Percentiles rank a stretch among this genome's conserved stretches.
Evolutionary conservation across 2,888 invertebrate species (phyloP).

Genomic region (Neuroscelio doddi): DNA sequence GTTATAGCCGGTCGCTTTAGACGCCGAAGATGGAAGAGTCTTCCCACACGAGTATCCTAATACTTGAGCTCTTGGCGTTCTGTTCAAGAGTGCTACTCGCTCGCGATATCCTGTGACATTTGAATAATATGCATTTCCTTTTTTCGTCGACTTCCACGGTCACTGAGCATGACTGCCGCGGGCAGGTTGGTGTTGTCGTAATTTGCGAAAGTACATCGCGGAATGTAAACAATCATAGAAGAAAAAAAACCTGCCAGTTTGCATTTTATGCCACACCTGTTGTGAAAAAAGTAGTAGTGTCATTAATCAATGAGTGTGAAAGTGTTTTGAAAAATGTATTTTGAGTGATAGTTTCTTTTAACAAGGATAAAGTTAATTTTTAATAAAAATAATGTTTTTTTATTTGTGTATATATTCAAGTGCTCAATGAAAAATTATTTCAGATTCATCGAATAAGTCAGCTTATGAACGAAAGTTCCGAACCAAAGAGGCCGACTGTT

Average conservation of each 20-base stretch:
- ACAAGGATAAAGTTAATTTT: no score
- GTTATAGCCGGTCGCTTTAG: constrained; percentile 61
- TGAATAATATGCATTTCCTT: constrained; percentile 59
- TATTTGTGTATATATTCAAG: constrained; percentile 5
- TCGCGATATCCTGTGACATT: constrained; percentile 42
- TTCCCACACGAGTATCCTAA: constrained; percentile 50
- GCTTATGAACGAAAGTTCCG: constrained; percentile 68
- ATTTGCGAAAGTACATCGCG: constrained; percentile 7
- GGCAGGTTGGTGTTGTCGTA: constrained; percentile 19
- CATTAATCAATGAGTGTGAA: no score
- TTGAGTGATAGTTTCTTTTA: no score
- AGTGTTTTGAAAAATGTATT: no score
- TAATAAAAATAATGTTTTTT: background rate
- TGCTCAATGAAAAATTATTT: constrained; percentile 14
- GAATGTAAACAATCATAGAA: constrained; percentile 2
- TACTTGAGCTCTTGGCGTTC: constrained; percentile 23
- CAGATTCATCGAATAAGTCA: constrained; percentile 72
- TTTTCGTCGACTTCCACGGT: constrained; percentile 43
- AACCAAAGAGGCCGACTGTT: constrained; percentile 66
- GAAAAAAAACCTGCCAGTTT: background rate
- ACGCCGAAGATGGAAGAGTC: constrained; percentile 61
- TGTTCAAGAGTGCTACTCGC: background rate
- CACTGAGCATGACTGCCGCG: background rate
- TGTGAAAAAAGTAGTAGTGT: constrained; percentile 11
- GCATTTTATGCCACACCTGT: constrained; percentile 13